Evolutionary conservation across 2,113 vertebrate genomes (phyloP), one percentile per base, ranked within the genome.

Genomic region (Madoqua kirkii): DNA sequence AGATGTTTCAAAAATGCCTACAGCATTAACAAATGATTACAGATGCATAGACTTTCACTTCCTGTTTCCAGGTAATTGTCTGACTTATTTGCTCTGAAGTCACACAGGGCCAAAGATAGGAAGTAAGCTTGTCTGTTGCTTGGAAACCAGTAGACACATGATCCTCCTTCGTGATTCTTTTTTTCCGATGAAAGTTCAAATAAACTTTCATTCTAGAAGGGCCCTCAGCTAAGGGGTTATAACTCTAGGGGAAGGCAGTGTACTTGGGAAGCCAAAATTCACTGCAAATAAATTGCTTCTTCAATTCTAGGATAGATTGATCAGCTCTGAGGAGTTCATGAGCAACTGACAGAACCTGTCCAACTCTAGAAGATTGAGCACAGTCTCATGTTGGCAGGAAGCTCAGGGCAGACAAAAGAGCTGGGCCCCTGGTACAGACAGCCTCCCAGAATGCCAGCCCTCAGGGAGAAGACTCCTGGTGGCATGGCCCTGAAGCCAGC

Each of bases 41-140:
- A 29, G 31, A 82, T 27, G 17, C 29, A 15, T 3, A 59, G 45
- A 54, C 27, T 62, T 48, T 95, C 31, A 55, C 88, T 90, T 93
- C 78, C 86, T 78, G n/a, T 83, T 96, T 96, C 96, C 81, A 96
- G 88, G 91, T 88, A 96, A 91, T 93, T 91, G 82, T 95, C 45
- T 74, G 93, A 43, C 79, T 95, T 19, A 17, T 83, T 86, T 82
- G 59, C n/a, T 97, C 96, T 50, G 31, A 89, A 94, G 88, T 89
- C 94, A 95, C 27, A 14, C 9, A 45, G 62, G 29, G 25, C 81
- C 64, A 31, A 59, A n/a, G 76, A 59, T 23, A 95, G 85, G 87
- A 96, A 92, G 76, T 48, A 54, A 15, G 79, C 85, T 79, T 33
- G n/a, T 60, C 57, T 31, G 87, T 15, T 48, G 50, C 52, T 31